These are phyloP conservation scores for Cladorhizidae sp. DNA, from an alignment of 37 sponge, comb jelly and placozoan species.

Conservation along the genomic window DNA sequence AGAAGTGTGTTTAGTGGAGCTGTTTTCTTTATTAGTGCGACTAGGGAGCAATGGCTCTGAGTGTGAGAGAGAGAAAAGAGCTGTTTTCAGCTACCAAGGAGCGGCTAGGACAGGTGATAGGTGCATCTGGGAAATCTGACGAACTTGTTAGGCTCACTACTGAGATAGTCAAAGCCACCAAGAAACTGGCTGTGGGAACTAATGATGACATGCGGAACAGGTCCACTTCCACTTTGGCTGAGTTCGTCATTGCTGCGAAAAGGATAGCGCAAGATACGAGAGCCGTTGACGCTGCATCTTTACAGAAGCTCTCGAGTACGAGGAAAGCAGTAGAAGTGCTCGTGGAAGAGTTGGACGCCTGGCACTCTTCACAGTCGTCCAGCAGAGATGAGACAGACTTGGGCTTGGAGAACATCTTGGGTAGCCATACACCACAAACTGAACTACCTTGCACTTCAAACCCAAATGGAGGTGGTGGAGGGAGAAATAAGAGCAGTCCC, in stretches of 20 bases:
- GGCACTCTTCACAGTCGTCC: conserved; percentile 20
- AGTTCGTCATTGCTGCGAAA: conserved; percentile 65
- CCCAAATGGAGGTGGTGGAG: conserved; percentile 6
- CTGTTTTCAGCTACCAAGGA: conserved; percentile 31
- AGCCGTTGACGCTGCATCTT: conserved; percentile 46
- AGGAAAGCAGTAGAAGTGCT: conserved; percentile 56
- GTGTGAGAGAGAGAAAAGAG: conserved; percentile 35
- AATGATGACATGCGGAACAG: conserved; percentile 33
- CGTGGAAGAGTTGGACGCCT: conserved; percentile 59
- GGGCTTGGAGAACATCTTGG: background rate
- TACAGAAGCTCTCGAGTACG: conserved; percentile 51
- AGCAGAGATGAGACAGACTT: background rate
- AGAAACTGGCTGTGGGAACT: conserved; percentile 53
- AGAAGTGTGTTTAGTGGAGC: no score
- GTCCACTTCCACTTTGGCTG: conserved; percentile 48
- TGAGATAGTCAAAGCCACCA: conserved; percentile 53
- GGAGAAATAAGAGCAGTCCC: background rate
- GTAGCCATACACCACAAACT: background rate
- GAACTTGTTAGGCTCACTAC: conserved; percentile 68
- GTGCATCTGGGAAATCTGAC: conserved; percentile 55
- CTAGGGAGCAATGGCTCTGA: conserved; percentile 38
- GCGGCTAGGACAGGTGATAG: conserved; percentile 44
- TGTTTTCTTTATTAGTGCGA: no score
- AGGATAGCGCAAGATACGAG: conserved; percentile 66
- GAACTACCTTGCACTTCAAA: background rate